Evolutionary conservation across 2,888 invertebrate species (phyloP).

Genomic region (Drepanosiphum platanoidis): DNA sequence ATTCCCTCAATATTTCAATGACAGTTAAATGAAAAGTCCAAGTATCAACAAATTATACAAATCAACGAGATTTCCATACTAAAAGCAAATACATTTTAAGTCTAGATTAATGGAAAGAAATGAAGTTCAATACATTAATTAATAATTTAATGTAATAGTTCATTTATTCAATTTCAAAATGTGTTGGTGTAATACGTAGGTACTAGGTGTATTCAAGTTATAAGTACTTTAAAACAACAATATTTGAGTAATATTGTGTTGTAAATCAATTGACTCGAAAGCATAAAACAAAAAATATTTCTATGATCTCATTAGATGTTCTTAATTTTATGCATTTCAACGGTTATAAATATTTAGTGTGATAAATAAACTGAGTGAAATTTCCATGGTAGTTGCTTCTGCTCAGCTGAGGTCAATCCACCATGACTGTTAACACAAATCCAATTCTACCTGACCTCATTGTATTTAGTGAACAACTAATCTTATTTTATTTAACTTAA

Average conservation of each 20-base stretch:
- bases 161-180: background rate
- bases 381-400: constrained; percentile 54
- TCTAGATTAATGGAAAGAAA: background rate
- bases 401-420: constrained; percentile 53
- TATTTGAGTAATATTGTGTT: background rate
- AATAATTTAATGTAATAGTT: background rate
- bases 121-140: background rate
- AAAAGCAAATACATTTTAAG: background rate
- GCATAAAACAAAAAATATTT: background rate
- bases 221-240: too few relatives aligned
- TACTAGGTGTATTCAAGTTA: too few relatives aligned
- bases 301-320: background rate
- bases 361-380: constrained; percentile 51
- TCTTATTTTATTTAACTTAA: constrained; percentile 27
- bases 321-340: constrained; percentile 32
- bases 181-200: background rate
- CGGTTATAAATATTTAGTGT: constrained; percentile 10
- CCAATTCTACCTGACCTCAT: constrained; percentile 48
- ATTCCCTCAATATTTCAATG: constrained; percentile 21
- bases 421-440: constrained; percentile 59
- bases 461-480: constrained; percentile 21
- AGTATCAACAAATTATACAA: background rate
- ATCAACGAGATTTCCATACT: background rate
- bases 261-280: background rate
- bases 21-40: background rate